Evolutionary conservation across 2,888 invertebrate genomes (phyloP), one percentile per base, ranked within the genome.

Genomic region (Drosophila kambysellisi): DNA sequence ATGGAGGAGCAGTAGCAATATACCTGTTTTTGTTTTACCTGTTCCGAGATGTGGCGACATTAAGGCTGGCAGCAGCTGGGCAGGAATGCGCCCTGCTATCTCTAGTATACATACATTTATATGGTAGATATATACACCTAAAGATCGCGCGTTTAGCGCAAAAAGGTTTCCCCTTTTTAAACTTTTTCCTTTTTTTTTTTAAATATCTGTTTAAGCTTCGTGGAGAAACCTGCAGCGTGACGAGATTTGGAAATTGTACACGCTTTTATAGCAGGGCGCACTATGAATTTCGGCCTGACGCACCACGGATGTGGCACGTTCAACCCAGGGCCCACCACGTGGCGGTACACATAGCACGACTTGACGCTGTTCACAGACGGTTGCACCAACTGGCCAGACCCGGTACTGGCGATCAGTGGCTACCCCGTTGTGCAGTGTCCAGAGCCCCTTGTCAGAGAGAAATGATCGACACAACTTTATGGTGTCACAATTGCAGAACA

Each of bases 271-370:
- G 91, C 92, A 92, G 91, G 92, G 92, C 92, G 92, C 92, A 89
- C 92, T 90, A 92, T 91, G 92, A 82, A 83, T 92, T 90, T 92
- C 77, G 91, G 92, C 92, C 90, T 86, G 91, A 83, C 79, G 81
- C 81, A 81, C 74, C 87, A 91, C 92, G 92, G 92, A 8, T 92
- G 92, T 89, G 89, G 61, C 74, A 80, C 82, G 70, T 75, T 64
- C 92, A 91, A 91, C 92, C 92, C 92, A 91, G 92, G 92, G 91
- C 92, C 92, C 92, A 92, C 92, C 92, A 83, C 92, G 87, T 90
- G 92, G 92, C 91, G 92, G 92, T 92, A 89, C 82, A 91, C 92
- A 92, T 91, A 92, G 92, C 87, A 92, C 92, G 92, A 75, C 92
- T 92, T 92, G 92, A 84, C 82, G 83, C 81, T 91, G 92, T 92